These are phyloP conservation scores for Drosophila fuyamai DNA, from an alignment of 1,140 invertebrate species.

Conservation along the genomic window DNA sequence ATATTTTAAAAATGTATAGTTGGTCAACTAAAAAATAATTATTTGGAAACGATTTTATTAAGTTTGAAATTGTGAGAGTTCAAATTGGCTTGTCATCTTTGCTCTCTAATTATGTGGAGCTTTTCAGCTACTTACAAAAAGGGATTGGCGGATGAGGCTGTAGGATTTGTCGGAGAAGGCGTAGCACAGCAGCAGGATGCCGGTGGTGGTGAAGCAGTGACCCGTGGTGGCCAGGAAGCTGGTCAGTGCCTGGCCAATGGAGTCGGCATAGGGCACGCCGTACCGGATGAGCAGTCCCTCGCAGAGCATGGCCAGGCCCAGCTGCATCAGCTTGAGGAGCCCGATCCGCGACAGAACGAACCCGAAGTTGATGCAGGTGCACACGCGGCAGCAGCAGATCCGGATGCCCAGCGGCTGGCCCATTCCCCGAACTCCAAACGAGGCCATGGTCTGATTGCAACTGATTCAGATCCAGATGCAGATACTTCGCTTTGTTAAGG, in stretches of 20 bases:
- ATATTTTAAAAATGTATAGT: too few relatives aligned
- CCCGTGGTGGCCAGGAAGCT: conserved; percentile 91
- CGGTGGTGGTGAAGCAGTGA: conserved; percentile 90
- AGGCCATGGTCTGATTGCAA: conserved; percentile 46
- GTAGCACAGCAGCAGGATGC: conserved; percentile 90
- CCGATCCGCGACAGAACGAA: conserved; percentile 90
- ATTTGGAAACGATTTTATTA: too few relatives aligned
- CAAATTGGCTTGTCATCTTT: too few relatives aligned
- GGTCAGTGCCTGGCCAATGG: conserved; percentile 90
- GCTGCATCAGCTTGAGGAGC: conserved; percentile 90
- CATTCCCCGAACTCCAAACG: conserved; percentile 75
- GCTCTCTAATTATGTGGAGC: too few relatives aligned
- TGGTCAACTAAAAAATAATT: too few relatives aligned
- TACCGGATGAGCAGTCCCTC: conserved; percentile 91
- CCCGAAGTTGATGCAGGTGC: conserved; percentile 91
- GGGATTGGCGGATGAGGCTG: conserved; percentile 89
- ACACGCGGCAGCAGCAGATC: conserved; percentile 90
- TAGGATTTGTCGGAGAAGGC: conserved; percentile 91
- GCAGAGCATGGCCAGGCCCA: conserved; percentile 90
- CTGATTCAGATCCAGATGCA: background rate
- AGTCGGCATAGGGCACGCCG: conserved; percentile 88
- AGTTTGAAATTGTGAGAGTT: too few relatives aligned
- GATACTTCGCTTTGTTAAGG: conserved; percentile 1
- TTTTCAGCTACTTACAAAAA: conserved; percentile 89
- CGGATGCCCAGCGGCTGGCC: conserved; percentile 86